Conservation (phyloP, 2,797 vertebrate species). For the Leontocebus nigricollis region DNA sequence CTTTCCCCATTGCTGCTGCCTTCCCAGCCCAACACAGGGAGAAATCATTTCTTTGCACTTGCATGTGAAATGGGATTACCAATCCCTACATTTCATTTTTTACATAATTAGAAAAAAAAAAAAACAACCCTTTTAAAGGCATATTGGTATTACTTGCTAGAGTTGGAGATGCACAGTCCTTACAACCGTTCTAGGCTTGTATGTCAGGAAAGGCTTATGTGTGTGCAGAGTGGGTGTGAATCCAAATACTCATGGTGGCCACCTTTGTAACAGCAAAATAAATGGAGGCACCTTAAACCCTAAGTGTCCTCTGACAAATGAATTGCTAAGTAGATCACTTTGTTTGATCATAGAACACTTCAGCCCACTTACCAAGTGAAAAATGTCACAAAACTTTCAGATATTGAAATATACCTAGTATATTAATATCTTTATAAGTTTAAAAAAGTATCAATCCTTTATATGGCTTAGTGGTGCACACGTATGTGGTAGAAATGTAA, state of each 20-base stretch:
- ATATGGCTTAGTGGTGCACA: background rate
- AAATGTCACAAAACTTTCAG: background rate
- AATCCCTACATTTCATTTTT: background rate
- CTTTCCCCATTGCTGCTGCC: background rate
- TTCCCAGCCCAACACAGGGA: background rate
- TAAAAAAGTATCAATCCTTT: background rate
- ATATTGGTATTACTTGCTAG: background rate
- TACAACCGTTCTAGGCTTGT: too few relatives aligned
- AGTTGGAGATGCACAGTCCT: background rate
- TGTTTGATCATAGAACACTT: too few relatives aligned
- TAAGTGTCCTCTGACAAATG: background rate
- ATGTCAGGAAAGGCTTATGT: background rate
- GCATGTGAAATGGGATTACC: background rate
- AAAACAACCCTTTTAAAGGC: background rate
- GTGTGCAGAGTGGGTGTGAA: background rate
- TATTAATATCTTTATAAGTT: background rate
- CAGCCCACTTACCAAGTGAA: background rate
- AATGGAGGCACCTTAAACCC: too few relatives aligned
- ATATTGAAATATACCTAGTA: background rate
- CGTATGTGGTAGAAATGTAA: background rate
- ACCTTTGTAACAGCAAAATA: fast-evolving
- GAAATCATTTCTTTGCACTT: background rate
- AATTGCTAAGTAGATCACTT: fast-evolving
- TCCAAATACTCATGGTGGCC: fast-evolving
- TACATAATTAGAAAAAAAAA: background rate